Conservation (phyloP, 1,140 invertebrate species). For the Araneus ventricosus region DNA sequence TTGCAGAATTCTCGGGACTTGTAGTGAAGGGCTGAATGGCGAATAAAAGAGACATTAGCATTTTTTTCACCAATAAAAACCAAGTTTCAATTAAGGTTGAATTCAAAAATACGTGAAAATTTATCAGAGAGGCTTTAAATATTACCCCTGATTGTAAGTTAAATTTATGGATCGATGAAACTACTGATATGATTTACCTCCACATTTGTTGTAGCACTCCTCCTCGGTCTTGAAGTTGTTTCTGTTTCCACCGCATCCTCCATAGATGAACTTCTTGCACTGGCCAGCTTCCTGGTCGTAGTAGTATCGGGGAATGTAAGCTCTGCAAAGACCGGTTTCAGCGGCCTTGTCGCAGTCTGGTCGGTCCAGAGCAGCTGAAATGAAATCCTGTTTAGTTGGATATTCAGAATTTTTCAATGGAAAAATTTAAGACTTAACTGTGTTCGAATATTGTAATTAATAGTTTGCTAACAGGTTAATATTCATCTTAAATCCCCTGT, state of each 20-base stretch:
- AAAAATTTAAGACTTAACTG: no score
- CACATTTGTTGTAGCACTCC: slow-evolving; percentile 49
- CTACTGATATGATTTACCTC: no score
- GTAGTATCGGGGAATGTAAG: slow-evolving; percentile 65
- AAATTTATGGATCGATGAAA: no score
- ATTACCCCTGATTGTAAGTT: no score
- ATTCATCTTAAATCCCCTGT: no score
- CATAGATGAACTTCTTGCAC: slow-evolving; percentile 75
- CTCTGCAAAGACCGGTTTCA: slow-evolving; percentile 47
- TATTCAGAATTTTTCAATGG: no score
- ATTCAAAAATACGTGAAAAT: no score
- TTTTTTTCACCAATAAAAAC: no score
- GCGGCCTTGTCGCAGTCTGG: slow-evolving; percentile 32
- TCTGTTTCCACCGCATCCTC: slow-evolving; percentile 72
- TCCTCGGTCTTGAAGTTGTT: slow-evolving; percentile 65
- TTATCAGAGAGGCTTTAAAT: no score
- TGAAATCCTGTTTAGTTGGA: not conserved
- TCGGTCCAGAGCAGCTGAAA: not conserved
- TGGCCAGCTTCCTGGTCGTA: slow-evolving; percentile 61
- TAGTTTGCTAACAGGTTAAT: no score
- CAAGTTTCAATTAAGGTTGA: no score
- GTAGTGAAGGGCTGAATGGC: not conserved
- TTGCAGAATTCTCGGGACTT: not conserved
- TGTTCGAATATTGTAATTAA: no score
- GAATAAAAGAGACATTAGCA: not conserved